A percentile compares a stretch with the other conserved stretches of the same genome.
Evolutionary conservation across 53 echinoderm and acorn worm species (phyloP).

Genomic region (Paracentrotus lividus): DNA sequence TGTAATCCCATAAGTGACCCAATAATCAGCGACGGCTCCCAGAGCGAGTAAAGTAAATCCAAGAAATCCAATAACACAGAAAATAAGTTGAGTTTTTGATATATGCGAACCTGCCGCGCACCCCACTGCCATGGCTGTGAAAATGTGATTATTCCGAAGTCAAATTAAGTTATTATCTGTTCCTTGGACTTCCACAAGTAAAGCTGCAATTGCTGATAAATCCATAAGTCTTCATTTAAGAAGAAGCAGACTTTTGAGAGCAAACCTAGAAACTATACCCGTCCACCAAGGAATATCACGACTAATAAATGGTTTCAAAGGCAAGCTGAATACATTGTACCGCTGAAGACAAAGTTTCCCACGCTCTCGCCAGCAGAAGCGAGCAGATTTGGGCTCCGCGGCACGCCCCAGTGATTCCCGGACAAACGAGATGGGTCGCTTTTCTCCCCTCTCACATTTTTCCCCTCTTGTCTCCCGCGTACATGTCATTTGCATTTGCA

Average conservation of each 20-base stretch:
- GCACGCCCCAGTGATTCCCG: conserved; percentile 58
- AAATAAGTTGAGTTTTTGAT: conserved; percentile 53
- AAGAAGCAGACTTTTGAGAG: neutral
- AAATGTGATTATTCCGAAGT: neutral
- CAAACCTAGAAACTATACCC: neutral
- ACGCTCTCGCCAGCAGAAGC: conserved; percentile 39
- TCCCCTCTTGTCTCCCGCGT: conserved; percentile 8
- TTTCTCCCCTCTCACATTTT: conserved; percentile 23
- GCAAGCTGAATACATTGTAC: conserved; percentile 4
- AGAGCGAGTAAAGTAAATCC: conserved; percentile 59
- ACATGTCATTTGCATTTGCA: conserved; percentile 41
- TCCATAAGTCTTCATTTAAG: neutral
- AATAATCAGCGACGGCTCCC: conserved; percentile 54
- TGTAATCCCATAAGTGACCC: conserved; percentile 59
- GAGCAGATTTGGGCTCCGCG: conserved; percentile 24
- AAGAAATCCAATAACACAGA: conserved; percentile 51
- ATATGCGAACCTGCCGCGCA: conserved; percentile 51
- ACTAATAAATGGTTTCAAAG: neutral
- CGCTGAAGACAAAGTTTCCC: conserved; percentile 38
- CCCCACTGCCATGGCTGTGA: conserved; percentile 22
- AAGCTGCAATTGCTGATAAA: neutral
- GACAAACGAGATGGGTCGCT: conserved; percentile 29
- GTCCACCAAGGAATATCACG: neutral
- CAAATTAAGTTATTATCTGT: neutral
- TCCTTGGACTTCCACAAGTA: neutral